phyloP scores from a whole-genome alignment of 2,888 invertebrate species.

The Odontocolon sp. region DNA sequence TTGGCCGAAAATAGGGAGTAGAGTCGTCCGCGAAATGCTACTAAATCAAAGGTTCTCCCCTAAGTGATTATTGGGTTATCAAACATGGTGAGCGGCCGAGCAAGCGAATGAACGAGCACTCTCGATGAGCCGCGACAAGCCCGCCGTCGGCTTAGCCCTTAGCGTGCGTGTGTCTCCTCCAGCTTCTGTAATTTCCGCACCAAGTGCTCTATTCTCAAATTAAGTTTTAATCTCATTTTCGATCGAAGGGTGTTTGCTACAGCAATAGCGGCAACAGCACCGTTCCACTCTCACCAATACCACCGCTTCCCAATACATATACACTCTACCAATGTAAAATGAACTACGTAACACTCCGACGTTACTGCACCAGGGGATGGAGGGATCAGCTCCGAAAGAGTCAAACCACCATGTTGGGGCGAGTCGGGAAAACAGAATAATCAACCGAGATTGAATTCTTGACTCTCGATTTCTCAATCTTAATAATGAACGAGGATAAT shows the following conservation, averaged over 20 bases:
- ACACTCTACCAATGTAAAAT: not conserved
- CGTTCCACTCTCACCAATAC: conserved; percentile 9
- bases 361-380: not conserved
- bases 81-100: conserved; percentile 47
- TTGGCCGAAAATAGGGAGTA: conserved; percentile 25
- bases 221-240: conserved; percentile 68
- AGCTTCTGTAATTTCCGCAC: conserved; percentile 66
- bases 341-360: not conserved
- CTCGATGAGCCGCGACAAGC: conserved; percentile 42
- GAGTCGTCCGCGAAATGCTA: conserved; percentile 56
- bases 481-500: not conserved
- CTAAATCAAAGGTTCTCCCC: conserved; percentile 63
- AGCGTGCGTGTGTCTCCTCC: conserved; percentile 49
- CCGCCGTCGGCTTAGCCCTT: conserved; percentile 39
- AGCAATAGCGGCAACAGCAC: not conserved
- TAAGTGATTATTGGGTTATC: conserved; percentile 67
- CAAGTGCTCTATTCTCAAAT: conserved; percentile 66
- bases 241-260: conserved; percentile 40
- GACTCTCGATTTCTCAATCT: not conserved
- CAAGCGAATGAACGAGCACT: conserved; percentile 8
- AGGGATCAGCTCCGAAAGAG: not conserved
- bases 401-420: not conserved
- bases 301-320: not conserved
- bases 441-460: not conserved
- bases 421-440: not conserved